phyloP scores from a whole-genome alignment of 2,797 vertebrate genomes.

The Netta rufina region DNA sequence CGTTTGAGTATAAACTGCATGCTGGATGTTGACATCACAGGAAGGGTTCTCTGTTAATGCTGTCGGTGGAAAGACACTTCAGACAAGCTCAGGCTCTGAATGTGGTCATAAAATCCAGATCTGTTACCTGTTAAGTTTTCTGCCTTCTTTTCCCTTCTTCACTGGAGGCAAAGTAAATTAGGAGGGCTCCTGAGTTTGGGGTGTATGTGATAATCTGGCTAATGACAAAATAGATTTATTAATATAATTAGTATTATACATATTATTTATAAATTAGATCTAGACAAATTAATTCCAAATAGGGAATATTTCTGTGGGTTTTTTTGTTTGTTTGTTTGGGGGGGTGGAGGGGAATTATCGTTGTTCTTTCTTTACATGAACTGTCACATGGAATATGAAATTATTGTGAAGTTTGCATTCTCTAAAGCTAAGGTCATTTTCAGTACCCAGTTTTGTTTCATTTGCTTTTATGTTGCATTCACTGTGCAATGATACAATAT shows the following conservation, averaged over 20 bases:
- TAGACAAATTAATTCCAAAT: neutral
- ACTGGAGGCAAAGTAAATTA: accelerated
- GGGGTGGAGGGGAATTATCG: no score
- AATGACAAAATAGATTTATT: no score
- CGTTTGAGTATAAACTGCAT: accelerated
- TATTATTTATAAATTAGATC: no score
- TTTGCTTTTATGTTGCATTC: neutral
- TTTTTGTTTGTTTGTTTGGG: no score
- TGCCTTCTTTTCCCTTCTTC: neutral
- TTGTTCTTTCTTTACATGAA: neutral
- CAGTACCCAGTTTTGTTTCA: neutral
- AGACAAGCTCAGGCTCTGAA: neutral
- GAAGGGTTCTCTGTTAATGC: neutral
- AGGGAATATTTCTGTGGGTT: neutral
- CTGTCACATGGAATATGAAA: neutral
- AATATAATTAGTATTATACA: no score
- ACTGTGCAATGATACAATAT: neutral
- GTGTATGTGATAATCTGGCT: accelerated
- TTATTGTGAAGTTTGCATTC: neutral
- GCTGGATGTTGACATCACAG: accelerated
- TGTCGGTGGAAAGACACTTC: neutral
- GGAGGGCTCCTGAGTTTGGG: accelerated
- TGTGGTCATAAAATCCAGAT: neutral
- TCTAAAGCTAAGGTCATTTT: neutral
- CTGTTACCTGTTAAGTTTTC: neutral